Percentiles rank a stretch among this genome's conserved stretches.
Conservation (phyloP, 2,797 vertebrate species). For the Cuniculus paca region DNA sequence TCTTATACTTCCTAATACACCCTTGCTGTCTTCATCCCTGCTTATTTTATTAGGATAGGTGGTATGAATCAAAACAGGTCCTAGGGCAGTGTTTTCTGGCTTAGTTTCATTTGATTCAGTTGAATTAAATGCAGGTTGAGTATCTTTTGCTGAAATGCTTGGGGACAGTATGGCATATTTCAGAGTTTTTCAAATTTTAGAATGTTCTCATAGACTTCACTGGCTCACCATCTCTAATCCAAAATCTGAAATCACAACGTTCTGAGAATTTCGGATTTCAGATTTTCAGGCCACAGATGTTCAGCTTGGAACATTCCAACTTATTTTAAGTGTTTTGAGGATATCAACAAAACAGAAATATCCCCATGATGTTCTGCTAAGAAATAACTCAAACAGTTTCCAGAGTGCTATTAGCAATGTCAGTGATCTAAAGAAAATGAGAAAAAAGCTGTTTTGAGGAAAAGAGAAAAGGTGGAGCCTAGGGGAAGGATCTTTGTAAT, state of each 20-base stretch:
- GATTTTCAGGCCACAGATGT: background rate
- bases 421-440: background rate
- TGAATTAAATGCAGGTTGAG: background rate
- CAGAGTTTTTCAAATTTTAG: background rate
- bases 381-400: background rate
- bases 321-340: background rate
- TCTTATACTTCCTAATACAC: background rate
- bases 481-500: background rate
- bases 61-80: background rate
- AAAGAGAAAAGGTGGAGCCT: background rate
- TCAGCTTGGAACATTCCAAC: background rate
- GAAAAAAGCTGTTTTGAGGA: background rate
- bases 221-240: background rate
- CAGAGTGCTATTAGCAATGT: background rate
- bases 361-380: background rate
- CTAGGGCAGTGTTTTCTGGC: background rate
- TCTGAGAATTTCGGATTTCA: background rate
- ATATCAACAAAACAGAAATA: background rate
- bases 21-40: background rate
- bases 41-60: background rate
- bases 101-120: background rate
- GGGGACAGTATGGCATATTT: background rate
- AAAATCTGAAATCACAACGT: background rate
- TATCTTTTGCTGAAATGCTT: background rate
- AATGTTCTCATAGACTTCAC: too few species aligned